Percentiles rank a stretch among this genome's conserved stretches.
These are phyloP conservation scores for Cottus gobio DNA, from an alignment of 2,113 vertebrate species.

Conservation along the genomic window DNA sequence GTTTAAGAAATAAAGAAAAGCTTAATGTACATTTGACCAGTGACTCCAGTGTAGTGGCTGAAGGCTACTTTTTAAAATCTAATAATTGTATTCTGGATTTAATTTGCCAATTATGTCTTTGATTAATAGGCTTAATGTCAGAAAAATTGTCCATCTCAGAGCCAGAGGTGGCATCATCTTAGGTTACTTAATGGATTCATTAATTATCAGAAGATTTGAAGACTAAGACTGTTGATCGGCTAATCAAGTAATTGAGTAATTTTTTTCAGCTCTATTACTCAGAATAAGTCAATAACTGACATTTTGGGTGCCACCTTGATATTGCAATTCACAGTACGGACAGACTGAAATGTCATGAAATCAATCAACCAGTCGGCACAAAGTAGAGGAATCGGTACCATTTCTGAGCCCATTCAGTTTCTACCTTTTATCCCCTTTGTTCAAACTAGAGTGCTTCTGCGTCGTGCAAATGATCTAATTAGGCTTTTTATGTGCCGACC, in stretches of 20 bases:
- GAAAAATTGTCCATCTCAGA: not conserved
- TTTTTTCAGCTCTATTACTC: not conserved
- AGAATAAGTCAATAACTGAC: not conserved
- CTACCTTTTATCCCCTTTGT: constrained; percentile 10
- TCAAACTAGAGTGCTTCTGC: constrained; percentile 30
- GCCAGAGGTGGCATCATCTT: not conserved
- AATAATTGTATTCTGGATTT: not conserved
- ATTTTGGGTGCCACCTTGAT: not conserved
- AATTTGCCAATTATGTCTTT: not conserved
- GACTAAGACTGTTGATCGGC: not conserved
- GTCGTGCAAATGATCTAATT: constrained; percentile 66
- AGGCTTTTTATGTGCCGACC: constrained; percentile 37
- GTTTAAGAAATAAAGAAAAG: not conserved
- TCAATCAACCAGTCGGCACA: constrained; percentile 17
- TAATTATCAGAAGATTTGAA: not conserved
- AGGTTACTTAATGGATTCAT: not conserved
- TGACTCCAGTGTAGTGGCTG: not conserved
- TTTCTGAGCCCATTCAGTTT: not conserved
- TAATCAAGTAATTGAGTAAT: not conserved
- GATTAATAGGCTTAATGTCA: not conserved
- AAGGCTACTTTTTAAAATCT: not conserved
- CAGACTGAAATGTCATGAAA: not conserved
- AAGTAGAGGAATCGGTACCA: not conserved
- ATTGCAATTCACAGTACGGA: not conserved
- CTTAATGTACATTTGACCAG: not conserved